Conservation (phyloP, 1,140 invertebrate genomes). For the Ephestia elutella region DNA sequence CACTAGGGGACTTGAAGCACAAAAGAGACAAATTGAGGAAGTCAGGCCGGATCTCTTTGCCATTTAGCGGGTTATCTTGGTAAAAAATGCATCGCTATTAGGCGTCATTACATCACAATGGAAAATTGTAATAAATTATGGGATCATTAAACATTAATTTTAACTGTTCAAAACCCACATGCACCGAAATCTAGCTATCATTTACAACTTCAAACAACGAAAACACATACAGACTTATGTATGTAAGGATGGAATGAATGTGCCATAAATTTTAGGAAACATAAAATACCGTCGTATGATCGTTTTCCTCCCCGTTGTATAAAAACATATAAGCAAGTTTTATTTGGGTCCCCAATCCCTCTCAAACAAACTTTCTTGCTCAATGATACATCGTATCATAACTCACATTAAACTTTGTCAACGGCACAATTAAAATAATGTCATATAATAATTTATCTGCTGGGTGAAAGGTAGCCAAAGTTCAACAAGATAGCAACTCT, state of each 20-base stretch:
- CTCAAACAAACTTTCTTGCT: neutral
- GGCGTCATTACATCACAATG: neutral
- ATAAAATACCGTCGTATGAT: neutral
- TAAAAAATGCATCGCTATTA: neutral
- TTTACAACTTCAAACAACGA: too few species aligned
- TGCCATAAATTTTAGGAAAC: too few species aligned
- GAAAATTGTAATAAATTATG: neutral
- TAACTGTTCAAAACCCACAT: too few species aligned
- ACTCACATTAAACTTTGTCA: slow-evolving; percentile 6
- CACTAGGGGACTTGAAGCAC: slow-evolving; percentile 20
- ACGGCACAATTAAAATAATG: slow-evolving; percentile 7
- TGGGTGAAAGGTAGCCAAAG: slow-evolving; percentile 2
- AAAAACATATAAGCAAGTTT: neutral
- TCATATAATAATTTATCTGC: neutral
- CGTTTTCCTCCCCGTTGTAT: neutral
- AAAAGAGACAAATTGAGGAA: slow-evolving; percentile 46
- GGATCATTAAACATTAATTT: too few species aligned
- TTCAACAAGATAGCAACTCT: slow-evolving; percentile 8
- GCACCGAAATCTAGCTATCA: too few species aligned
- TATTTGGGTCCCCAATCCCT: neutral
- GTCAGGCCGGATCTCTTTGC: slow-evolving; percentile 22
- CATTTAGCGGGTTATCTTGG: slow-evolving; percentile 13
- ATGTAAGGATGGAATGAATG: too few species aligned
- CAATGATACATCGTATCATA: neutral
- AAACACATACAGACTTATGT: too few species aligned